phyloP scores from a whole-genome alignment of 2,797 vertebrate species.

The Nyctibius grandis region DNA sequence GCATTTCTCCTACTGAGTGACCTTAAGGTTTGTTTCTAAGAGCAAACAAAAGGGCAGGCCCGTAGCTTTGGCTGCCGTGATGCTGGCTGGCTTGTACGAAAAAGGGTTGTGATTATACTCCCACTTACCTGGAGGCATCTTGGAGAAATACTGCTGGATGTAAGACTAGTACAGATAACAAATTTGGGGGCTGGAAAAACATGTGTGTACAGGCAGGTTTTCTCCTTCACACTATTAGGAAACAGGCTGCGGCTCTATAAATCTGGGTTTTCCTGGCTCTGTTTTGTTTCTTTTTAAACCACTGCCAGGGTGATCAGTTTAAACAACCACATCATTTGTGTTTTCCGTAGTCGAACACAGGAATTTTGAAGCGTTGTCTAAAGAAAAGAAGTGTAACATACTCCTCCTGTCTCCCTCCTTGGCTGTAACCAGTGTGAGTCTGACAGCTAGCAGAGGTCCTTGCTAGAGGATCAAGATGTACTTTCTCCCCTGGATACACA shows the following conservation, averaged over 20 bases:
- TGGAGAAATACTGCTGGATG: neutral
- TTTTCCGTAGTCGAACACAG: neutral
- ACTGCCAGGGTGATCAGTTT: neutral
- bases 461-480: neutral
- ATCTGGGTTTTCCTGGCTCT: conserved; percentile 16
- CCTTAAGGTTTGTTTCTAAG: neutral
- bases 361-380: neutral
- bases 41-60: neutral
- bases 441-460: neutral
- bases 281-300: conserved; percentile 16
- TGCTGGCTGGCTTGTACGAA: rapidly evolving
- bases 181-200: neutral
- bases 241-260: conserved; percentile 8
- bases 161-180: neutral
- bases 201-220: neutral
- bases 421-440: neutral
- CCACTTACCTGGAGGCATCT: neutral
- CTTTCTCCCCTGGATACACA: neutral
- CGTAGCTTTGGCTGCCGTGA: neutral
- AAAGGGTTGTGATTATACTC: neutral
- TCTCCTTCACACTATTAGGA: neutral
- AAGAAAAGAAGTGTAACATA: neutral
- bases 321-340: conserved; percentile 1
- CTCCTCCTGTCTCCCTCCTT: neutral
- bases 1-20: neutral